A percentile compares a stretch with the other conserved stretches of the same genome.
Evolutionary conservation across 2,113 vertebrate species (phyloP).

Genomic region (Ginglymostoma cirratum): DNA sequence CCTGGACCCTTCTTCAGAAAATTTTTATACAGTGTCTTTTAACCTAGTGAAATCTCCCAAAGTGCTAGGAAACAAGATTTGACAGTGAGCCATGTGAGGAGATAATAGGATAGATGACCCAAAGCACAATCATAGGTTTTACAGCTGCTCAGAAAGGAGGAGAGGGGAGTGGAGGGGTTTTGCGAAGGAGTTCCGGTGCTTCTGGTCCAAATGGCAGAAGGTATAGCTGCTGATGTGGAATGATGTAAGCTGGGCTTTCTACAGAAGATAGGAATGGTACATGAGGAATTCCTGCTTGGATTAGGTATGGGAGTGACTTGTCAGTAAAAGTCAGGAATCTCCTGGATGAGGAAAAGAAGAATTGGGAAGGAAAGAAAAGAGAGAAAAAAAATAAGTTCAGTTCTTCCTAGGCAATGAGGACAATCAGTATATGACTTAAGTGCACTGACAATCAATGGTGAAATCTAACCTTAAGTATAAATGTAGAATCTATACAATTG

Average conservation of each 20-base stretch:
- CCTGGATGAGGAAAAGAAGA: neutral
- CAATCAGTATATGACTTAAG: neutral
- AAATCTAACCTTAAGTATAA: neutral
- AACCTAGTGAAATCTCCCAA: neutral
- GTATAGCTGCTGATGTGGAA: neutral
- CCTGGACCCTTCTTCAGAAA: too few relatives aligned
- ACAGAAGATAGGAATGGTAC: neutral
- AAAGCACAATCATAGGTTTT: neutral
- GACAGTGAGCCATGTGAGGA: neutral
- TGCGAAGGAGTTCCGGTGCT: neutral
- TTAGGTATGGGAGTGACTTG: neutral
- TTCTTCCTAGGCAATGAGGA: neutral
- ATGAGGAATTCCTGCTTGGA: neutral
- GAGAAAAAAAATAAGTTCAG: neutral
- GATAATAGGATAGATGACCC: neutral
- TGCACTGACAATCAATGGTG: slow-evolving; percentile 21
- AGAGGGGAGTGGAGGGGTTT: neutral
- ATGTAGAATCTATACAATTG: slow-evolving; percentile 32
- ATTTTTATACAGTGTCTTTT: neutral
- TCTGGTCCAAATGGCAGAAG: neutral
- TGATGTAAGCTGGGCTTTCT: neutral
- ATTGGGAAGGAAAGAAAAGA: neutral
- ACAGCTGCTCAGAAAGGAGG: neutral
- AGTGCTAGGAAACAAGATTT: neutral
- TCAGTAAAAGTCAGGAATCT: neutral